phyloP scores from a whole-genome alignment of 2,113 vertebrate genomes.

The Tragulus kanchil region DNA sequence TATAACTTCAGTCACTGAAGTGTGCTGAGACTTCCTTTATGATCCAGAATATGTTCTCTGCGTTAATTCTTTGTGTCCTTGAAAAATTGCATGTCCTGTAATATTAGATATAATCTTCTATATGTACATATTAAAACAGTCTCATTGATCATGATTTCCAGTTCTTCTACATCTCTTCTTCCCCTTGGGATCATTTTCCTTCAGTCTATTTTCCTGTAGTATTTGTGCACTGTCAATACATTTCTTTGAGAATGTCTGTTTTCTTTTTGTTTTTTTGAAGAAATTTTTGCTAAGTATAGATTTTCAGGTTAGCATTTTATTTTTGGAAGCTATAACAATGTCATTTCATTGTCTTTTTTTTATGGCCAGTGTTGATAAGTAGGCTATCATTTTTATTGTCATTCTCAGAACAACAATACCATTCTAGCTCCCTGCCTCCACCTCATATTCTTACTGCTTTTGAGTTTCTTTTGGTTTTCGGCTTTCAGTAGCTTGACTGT shows the following conservation, averaged over 20 bases:
- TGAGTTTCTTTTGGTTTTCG: neutral
- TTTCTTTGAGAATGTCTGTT: neutral
- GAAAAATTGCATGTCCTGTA: neutral
- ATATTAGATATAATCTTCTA: neutral
- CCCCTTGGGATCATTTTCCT: neutral
- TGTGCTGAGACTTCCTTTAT: neutral
- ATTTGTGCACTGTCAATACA: neutral
- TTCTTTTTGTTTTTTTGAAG: neutral
- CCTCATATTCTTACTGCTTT: neutral
- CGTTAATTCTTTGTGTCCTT: neutral
- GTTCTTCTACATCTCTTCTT: neutral
- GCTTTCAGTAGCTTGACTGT: neutral
- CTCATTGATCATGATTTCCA: neutral
- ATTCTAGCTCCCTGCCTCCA: rapidly evolving
- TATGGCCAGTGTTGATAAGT: neutral
- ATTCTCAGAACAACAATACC: neutral
- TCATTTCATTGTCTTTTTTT: neutral
- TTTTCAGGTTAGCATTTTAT: neutral
- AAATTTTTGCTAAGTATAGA: neutral
- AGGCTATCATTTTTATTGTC: neutral
- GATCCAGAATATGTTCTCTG: neutral
- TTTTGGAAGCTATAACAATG: neutral
- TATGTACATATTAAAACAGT: neutral
- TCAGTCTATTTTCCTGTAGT: neutral
- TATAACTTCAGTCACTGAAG: constrained; percentile 13